These are phyloP conservation scores for Neopelma chrysocephalum DNA, from an alignment of 2,797 vertebrate genomes.

Conservation along the genomic window DNA sequence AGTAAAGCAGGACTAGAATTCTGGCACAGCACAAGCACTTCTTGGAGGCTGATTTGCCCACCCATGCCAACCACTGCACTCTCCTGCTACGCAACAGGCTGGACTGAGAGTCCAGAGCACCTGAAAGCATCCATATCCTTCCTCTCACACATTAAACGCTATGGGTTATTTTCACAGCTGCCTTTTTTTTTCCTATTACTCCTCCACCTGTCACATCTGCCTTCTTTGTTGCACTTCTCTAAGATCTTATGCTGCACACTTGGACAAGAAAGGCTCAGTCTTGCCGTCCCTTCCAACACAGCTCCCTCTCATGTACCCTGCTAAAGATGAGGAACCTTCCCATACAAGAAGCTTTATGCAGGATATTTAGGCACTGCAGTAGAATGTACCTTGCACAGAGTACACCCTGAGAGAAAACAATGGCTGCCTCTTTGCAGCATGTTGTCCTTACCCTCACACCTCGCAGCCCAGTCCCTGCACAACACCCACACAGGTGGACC, in stretches of 20 bases:
- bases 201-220: fast-evolving
- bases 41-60: not conserved
- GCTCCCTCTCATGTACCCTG: not conserved
- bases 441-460: not conserved
- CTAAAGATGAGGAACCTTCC: not conserved
- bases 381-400: not conserved
- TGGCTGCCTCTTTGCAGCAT: not conserved
- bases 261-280: not conserved
- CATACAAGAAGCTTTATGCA: not conserved
- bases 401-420: not conserved
- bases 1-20: not conserved
- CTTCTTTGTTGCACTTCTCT: not conserved
- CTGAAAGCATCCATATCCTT: not conserved
- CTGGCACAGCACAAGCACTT: not conserved
- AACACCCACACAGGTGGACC: not conserved
- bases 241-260: not conserved
- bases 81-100: not conserved
- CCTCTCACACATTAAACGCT: not conserved
- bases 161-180: not conserved
- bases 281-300: not conserved
- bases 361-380: not conserved
- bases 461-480: not conserved
- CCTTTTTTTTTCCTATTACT: not conserved
- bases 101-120: not conserved
- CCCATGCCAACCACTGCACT: not conserved